phyloP scores from a whole-genome alignment of 2,888 invertebrate genomes.

The Zaprionus lineosus region DNA sequence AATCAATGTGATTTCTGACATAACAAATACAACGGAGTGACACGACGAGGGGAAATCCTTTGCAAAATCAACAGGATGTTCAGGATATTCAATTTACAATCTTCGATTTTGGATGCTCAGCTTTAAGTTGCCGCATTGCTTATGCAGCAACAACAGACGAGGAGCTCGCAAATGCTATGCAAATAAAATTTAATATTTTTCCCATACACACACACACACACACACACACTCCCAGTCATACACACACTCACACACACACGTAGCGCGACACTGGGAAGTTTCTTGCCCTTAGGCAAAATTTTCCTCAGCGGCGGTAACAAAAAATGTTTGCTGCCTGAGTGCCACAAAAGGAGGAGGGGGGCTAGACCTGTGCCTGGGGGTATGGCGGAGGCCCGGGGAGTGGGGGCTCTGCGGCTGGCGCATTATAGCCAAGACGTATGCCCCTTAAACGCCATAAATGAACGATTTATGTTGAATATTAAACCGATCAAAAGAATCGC shows the following conservation, averaged over 20 bases:
- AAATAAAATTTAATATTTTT: conserved; percentile 57
- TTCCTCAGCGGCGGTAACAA: conserved; percentile 11
- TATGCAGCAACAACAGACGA: conserved; percentile 12
- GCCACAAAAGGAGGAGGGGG: neutral
- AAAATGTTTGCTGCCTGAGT: conserved; percentile 20
- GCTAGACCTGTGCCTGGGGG: too few relatives aligned
- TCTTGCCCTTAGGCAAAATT: conserved; percentile 27
- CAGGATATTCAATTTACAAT: conserved; percentile 39
- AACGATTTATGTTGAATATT: conserved; percentile 46
- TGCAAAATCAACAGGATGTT: conserved; percentile 1
- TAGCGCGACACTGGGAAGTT: conserved; percentile 30
- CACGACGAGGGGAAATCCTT: neutral
- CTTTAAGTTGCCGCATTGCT: conserved; percentile 27
- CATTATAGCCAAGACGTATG: conserved; percentile 21
- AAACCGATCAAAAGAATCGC: conserved; percentile 49
- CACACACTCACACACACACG: neutral
- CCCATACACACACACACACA: conserved; percentile 6
- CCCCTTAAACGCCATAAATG: conserved; percentile 52
- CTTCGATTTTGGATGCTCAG: neutral
- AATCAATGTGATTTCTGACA: conserved; percentile 9
- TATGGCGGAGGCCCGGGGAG: too few relatives aligned
- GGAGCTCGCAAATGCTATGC: conserved; percentile 36
- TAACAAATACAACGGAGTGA: neutral
- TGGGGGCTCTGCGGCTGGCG: neutral
- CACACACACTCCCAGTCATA: neutral